Evolutionary conservation across 2,797 vertebrate genomes (phyloP), one percentile per base, ranked within the genome.

Genomic region (Myotis planiceps): DNA sequence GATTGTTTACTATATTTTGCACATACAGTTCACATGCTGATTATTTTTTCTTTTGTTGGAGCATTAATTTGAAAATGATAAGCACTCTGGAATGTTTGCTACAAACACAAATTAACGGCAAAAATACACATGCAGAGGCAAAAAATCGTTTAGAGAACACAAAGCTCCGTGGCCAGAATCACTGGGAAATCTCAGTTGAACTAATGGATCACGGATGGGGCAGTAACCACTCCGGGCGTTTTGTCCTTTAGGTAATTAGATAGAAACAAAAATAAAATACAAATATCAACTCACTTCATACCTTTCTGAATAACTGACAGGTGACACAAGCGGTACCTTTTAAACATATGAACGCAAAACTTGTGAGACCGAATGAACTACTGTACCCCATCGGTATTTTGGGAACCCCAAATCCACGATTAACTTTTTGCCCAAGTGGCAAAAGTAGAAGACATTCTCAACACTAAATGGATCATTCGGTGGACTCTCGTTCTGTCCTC

Each of bases 341-440:
- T 97, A 98, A 97, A 97, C 96, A 98, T 97, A 98, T 97, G 97
- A 97, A 96, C 93, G 97, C 97, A 98, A 97, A 98, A 98, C 98
- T 97, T 97, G 92, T 92, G 16, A 97, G 97, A 97, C 95, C 94
- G 72, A 97, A 97, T 97, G 96, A 97, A 95, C 84, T 96, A 96
- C 93, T 96, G 84, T 18, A 95, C 98, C 98, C 97, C 97, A 98
- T 75, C 97, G 98, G 97, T 96, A 98, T 98, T 98, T 98, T 97
- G 97, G 97, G 97, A 97, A 94, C 96, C 96, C 74, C 97, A 97
- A 98, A 98, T 97, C 96, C 97, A 98, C 97, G 97, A 98, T 98
- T 97, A 98, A 98, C 98, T 98, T 98, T 98, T 98, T 97, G 97
- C 91, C 95, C 94, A 97, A 98, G 97, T 98, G 97, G 96, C 96